Evolutionary conservation across 2,888 invertebrate species (phyloP).

Genomic region (Dasysyrphus tricinctus): DNA sequence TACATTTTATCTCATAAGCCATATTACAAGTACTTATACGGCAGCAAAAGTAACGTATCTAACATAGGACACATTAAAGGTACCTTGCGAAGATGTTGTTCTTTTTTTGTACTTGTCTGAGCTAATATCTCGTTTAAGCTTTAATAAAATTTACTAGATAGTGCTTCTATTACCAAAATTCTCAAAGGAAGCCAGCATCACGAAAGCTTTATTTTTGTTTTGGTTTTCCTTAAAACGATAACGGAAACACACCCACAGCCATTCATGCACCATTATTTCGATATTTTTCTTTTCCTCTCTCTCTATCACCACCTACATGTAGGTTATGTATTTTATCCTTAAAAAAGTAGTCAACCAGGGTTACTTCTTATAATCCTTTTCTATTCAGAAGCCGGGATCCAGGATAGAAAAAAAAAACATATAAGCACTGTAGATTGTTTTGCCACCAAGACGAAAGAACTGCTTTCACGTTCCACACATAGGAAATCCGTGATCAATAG

Average conservation of each 20-base stretch:
- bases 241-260: constrained; percentile 7
- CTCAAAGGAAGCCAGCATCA: neutral
- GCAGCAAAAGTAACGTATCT: constrained; percentile 7
- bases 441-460: neutral
- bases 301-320: neutral
- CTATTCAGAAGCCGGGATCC: neutral
- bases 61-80: constrained; percentile 18
- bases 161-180: neutral
- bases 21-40: constrained; percentile 31
- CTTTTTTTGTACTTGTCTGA: neutral
- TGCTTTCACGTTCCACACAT: neutral
- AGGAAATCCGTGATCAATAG: constrained; percentile 6
- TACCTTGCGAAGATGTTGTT: neutral
- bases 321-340: constrained; percentile 4
- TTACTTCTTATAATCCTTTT: constrained; percentile 21
- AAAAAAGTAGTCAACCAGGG: neutral
- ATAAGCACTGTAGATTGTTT: neutral
- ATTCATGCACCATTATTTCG: constrained; percentile 11
- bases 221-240: constrained; percentile 14
- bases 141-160: constrained; percentile 29
- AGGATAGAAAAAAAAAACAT: neutral
- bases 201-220: constrained; percentile 13
- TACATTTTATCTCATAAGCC: constrained; percentile 35
- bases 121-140: constrained; percentile 32
- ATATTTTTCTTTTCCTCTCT: neutral